Evolutionary conservation across 2,113 vertebrate species (phyloP).

Genomic region (Panurus biarmicus): DNA sequence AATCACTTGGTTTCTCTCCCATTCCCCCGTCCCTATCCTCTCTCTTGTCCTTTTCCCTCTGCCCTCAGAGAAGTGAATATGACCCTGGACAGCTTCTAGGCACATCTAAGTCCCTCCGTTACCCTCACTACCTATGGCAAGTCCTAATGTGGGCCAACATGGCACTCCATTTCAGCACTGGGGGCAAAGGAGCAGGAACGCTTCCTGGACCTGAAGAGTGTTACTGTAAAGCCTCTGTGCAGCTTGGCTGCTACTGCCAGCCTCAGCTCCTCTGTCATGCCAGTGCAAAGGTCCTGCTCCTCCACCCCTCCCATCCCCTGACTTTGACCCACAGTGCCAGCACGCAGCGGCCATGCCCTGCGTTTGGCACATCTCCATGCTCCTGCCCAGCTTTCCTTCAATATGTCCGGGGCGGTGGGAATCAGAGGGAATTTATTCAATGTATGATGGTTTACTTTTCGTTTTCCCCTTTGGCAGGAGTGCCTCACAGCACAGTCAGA

Average conservation of each 20-base stretch:
- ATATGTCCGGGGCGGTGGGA: accelerated
- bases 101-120: accelerated
- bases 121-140: background rate
- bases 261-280: accelerated
- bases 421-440: background rate
- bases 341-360: background rate
- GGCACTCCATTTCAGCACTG: background rate
- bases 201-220: background rate
- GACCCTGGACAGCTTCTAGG: accelerated
- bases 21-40: background rate
- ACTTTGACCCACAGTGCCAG: background rate
- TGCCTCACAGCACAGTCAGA: background rate
- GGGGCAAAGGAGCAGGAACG: accelerated
- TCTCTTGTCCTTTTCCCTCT: background rate
- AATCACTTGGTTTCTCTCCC: background rate
- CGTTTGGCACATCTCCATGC: background rate
- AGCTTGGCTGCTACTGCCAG: background rate
- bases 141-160: accelerated
- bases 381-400: background rate
- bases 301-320: background rate
- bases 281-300: background rate
- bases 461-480: background rate
- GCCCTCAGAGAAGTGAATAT: background rate
- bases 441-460: background rate
- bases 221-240: background rate